phyloP scores from a whole-genome alignment of 2,888 invertebrate species.

The Gasteruption jaculator region DNA sequence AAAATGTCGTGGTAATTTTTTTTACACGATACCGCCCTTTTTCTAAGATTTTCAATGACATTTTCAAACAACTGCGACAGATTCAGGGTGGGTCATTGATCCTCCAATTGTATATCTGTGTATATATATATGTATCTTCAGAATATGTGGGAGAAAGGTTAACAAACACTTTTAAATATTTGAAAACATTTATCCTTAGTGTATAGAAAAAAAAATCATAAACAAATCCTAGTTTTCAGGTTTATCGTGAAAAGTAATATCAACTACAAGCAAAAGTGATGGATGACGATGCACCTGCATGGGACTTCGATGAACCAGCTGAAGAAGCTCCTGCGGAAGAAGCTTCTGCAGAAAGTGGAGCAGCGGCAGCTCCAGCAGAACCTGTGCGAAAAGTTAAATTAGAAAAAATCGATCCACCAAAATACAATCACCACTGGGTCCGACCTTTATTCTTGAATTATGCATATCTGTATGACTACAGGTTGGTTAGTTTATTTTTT shows the following conservation, averaged over 20 bases:
- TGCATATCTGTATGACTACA: constrained; percentile 78
- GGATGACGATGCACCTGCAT: constrained; percentile 42
- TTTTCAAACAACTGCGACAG: too few relatives aligned
- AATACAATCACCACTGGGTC: constrained; percentile 79
- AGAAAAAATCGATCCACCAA: constrained; percentile 63
- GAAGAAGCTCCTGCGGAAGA: constrained; percentile 45
- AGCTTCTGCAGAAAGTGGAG: constrained; percentile 52
- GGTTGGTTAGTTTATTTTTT: constrained; percentile 27
- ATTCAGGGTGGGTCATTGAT: too few relatives aligned
- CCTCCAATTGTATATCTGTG: too few relatives aligned
- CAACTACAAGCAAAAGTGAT: constrained; percentile 30
- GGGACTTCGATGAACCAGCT: constrained; percentile 38
- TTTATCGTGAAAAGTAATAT: constrained; percentile 8
- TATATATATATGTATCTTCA: too few relatives aligned
- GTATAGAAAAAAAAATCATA: too few relatives aligned
- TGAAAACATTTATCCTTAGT: too few relatives aligned
- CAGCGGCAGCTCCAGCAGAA: constrained; percentile 48
- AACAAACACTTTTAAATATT: too few relatives aligned
- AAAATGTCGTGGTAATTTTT: too few relatives aligned
- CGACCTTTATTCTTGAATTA: constrained; percentile 80
- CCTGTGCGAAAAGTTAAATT: constrained; percentile 28
- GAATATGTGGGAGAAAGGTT: too few relatives aligned
- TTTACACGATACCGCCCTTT: too few relatives aligned
- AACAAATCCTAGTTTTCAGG: too few relatives aligned
- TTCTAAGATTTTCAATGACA: too few relatives aligned